Conservation (phyloP, 37 sponge, comb jelly and placozoan species). For the Hexactinellida sp. region DNA sequence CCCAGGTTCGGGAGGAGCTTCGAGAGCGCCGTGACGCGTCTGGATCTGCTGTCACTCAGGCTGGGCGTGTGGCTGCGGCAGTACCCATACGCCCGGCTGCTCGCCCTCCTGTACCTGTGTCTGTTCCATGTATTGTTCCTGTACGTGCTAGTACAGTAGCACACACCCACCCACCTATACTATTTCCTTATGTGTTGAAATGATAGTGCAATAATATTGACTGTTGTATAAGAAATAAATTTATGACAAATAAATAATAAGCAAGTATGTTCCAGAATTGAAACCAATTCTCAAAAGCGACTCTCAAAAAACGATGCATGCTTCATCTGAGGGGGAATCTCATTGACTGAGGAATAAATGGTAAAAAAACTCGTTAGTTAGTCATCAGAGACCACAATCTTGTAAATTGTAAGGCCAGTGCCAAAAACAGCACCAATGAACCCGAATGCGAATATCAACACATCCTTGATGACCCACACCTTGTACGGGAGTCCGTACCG, state of each 20-base stretch:
- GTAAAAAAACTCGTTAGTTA: not conserved
- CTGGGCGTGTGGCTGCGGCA: not conserved
- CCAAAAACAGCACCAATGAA: not conserved
- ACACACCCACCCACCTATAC: not conserved
- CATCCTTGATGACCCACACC: not conserved
- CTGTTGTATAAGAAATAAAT: not conserved
- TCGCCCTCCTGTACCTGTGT: not conserved
- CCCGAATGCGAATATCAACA: not conserved
- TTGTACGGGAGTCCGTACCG: not conserved
- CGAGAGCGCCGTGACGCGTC: not conserved
- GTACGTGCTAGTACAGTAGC: not conserved
- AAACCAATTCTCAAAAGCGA: not conserved
- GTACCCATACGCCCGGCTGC: constrained; percentile 3
- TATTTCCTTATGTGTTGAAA: not conserved
- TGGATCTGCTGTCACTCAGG: not conserved
- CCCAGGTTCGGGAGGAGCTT: not conserved
- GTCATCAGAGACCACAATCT: not conserved
- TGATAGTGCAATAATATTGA: not conserved
- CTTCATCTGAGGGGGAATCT: no score
- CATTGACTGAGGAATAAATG: not conserved
- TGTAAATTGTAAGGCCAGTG: not conserved
- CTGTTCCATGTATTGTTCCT: not conserved
- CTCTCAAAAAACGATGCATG: no score
- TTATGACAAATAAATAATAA: not conserved
- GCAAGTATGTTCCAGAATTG: not conserved